Percentiles rank a stretch among this genome's conserved stretches.
Conservation (phyloP, 1,140 invertebrate genomes). For the Anthonomus grandis region DNA sequence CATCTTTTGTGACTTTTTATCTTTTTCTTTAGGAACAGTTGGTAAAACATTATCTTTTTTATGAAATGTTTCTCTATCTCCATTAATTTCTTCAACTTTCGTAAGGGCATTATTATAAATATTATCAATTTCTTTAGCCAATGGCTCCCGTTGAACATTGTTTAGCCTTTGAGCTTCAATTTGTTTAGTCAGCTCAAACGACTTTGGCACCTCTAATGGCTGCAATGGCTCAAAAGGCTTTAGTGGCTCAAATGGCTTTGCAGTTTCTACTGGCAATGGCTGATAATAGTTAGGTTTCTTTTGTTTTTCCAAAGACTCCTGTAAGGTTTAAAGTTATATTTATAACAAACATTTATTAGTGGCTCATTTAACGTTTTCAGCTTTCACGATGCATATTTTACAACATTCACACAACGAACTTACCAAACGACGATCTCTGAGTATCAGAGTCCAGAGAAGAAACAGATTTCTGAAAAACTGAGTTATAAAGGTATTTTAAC, state of each 20-base stretch:
- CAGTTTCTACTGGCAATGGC: constrained; percentile 14
- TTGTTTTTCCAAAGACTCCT: background rate
- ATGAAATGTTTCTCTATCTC: too few species aligned
- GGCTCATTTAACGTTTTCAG: too few species aligned
- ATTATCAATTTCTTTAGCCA: constrained; percentile 17
- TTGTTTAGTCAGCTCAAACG: constrained; percentile 36
- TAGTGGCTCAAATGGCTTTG: constrained; percentile 19
- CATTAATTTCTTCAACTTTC: constrained; percentile 22
- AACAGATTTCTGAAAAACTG: constrained; percentile 27
- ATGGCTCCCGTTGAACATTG: constrained; percentile 2
- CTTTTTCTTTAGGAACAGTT: background rate
- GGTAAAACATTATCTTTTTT: too few species aligned
- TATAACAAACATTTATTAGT: too few species aligned
- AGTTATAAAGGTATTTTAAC: background rate
- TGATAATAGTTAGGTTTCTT: constrained; percentile 6
- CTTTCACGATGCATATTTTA: constrained; percentile 8
- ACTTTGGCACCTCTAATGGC: constrained; percentile 37
- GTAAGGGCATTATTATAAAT: constrained; percentile 22
- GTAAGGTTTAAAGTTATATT: too few species aligned
- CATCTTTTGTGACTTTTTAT: background rate
- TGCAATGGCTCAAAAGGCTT: constrained; percentile 33
- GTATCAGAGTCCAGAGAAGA: constrained; percentile 15
- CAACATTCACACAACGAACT: constrained; percentile 19
- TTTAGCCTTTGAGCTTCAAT: constrained; percentile 38
- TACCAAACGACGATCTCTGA: constrained; percentile 19